phyloP scores from a whole-genome alignment of 2,888 invertebrate species.

The Catocala sponsa region DNA sequence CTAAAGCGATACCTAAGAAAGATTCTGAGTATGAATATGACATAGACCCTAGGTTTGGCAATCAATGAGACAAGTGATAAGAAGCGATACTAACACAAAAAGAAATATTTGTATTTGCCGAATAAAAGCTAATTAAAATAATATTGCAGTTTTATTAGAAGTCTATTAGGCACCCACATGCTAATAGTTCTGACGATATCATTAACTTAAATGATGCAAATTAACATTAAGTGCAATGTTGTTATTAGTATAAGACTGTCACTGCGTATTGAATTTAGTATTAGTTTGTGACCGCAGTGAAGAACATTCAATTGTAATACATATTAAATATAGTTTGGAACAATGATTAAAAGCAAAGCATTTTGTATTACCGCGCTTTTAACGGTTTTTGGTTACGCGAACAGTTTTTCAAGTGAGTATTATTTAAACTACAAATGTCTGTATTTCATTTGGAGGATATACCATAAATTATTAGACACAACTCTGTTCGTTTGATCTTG shows the following conservation, averaged over 20 bases:
- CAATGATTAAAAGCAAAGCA: conserved; percentile 27
- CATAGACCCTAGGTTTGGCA: conserved; percentile 36
- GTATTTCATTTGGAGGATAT: not conserved
- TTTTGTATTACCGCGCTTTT: conserved; percentile 15
- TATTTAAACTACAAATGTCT: not conserved
- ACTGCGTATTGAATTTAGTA: not conserved
- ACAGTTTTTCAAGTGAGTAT: conserved; percentile 40
- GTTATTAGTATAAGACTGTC: conserved; percentile 23
- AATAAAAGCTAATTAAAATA: conserved; percentile 50
- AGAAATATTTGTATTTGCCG: not conserved
- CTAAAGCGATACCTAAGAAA: conserved; percentile 1
- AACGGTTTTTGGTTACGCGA: conserved; percentile 19
- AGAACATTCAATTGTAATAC: conserved; percentile 1
- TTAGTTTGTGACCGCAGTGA: conserved; percentile 23
- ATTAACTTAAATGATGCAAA: conserved; percentile 26
- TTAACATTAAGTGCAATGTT: conserved; percentile 16
- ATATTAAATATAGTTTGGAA: not conserved
- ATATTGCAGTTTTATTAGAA: conserved; percentile 35
- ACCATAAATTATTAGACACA: no score
- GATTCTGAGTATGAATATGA: conserved; percentile 25
- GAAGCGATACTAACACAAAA: no score
- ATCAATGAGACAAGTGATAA: not conserved
- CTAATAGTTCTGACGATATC: conserved; percentile 19
- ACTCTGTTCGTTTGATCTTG: no score
- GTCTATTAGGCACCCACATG: conserved; percentile 8